These are phyloP conservation scores for Catajapyx aquilonaris DNA, from an alignment of 1,140 invertebrate genomes.

Conservation along the genomic window DNA sequence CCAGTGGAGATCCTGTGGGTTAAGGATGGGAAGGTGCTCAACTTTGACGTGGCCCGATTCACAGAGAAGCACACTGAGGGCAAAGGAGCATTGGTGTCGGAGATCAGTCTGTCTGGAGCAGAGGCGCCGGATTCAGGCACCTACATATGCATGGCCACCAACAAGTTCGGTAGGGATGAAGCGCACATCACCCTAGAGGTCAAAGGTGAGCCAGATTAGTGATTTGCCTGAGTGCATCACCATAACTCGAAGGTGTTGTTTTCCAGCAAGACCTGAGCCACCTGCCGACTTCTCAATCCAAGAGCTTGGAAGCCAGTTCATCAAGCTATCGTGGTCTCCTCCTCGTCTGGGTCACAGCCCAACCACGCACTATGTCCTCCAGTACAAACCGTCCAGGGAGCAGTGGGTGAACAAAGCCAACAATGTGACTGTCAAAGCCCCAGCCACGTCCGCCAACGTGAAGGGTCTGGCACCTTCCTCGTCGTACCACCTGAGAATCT, in stretches of 20 bases:
- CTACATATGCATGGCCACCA: constrained; percentile 12
- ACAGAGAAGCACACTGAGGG: constrained; percentile 6
- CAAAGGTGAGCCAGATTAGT: constrained; percentile 9
- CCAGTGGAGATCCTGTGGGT: constrained; percentile 10
- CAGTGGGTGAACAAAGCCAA: constrained; percentile 3
- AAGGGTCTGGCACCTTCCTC: constrained; percentile 17
- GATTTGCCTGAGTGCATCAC: neutral
- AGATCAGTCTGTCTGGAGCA: constrained; percentile 9
- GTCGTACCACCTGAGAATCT: constrained; percentile 18
- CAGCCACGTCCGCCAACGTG: constrained; percentile 8
- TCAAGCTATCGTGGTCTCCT: constrained; percentile 10
- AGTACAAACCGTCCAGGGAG: constrained; percentile 9
- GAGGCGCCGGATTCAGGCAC: constrained; percentile 8
- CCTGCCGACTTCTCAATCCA: constrained; percentile 11
- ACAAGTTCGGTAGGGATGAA: constrained; percentile 12
- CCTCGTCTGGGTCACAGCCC: constrained; percentile 1
- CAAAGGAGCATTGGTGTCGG: constrained; percentile 5
- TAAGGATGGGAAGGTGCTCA: constrained; percentile 7
- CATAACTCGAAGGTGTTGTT: neutral
- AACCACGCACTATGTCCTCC: constrained; percentile 12
- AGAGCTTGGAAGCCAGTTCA: constrained; percentile 11
- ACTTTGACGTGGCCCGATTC: constrained; percentile 1
- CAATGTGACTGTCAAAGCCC: constrained; percentile 10
- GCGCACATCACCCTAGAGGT: constrained; percentile 12
- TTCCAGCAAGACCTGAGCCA: constrained; percentile 9